phyloP scores from a whole-genome alignment of 2,113 vertebrate species.

The Chlamydotis undulata region DNA sequence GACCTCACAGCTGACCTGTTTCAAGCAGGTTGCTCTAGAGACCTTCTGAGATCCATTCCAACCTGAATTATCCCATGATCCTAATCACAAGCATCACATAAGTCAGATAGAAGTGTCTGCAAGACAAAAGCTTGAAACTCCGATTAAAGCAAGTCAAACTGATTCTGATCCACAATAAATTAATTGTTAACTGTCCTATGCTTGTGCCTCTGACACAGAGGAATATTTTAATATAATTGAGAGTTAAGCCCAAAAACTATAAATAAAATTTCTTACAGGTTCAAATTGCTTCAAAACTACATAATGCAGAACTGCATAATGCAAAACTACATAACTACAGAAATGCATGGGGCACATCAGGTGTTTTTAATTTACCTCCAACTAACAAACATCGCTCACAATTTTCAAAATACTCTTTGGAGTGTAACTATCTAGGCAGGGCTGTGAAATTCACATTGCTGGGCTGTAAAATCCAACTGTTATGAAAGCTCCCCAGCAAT shows the following conservation, averaged over 20 bases:
- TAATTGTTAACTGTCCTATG: not conserved
- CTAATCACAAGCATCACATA: not conserved
- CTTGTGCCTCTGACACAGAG: not conserved
- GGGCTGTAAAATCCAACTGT: not conserved
- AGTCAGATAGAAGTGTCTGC: not conserved
- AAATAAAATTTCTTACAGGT: not conserved
- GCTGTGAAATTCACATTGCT: not conserved
- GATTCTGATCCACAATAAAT: not conserved
- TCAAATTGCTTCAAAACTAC: not conserved
- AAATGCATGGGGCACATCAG: not conserved
- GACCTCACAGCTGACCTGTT: not conserved
- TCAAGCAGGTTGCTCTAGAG: not conserved
- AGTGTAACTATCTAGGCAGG: not conserved
- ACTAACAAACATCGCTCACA: accelerated
- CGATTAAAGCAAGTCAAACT: not conserved
- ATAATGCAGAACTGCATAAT: not conserved
- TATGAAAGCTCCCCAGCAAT: not conserved
- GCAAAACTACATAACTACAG: not conserved
- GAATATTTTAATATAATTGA: not conserved
- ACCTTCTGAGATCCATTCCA: not conserved
- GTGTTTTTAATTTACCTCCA: not conserved
- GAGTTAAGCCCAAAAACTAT: not conserved
- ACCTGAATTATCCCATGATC: not conserved
- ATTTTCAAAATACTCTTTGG: not conserved
- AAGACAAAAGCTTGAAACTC: not conserved